Base-by-base conservation (phyloP, 2,888 invertebrate species). In the Athalia rosae region DNA sequence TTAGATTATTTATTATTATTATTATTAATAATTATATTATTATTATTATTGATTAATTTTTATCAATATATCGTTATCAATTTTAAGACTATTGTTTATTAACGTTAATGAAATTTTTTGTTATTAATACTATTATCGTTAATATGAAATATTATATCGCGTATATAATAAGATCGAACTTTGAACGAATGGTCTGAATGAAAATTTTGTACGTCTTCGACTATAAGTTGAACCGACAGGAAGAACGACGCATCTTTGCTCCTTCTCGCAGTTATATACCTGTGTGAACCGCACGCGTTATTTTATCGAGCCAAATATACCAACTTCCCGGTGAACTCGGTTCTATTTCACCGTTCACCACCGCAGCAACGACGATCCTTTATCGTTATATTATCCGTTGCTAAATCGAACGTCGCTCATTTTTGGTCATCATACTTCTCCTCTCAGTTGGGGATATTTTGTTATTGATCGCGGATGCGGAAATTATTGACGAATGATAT, bases 121-220 rank as follows among this genome's bases (percentile, higher is more conserved):
- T 58, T 66, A 15, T 50, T 9, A 43, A 56, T 69, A 56, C 13
- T 71, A 58, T 45, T 58, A 58, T 8, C 58, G 45, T 71, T 71
- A 45, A 13, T 71, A 13, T 56, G 11, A 56, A 41, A 58, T 71
- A 58, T n/a, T 58, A 43, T 71, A 71, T 71, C 56, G 58, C 43
- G 56, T 53, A 53, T 28, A 28, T 71, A 71, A 28, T 71, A 71
- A 71, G 71, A 71, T 71, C 71, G 71, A 71, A 71, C 71, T 71
- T 71, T 50, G 50, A 67, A 67, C 67, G 53, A 67, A 67, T 67
- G 71, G 71, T 71, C 71, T 71, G 71, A 71, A 71, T 58, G 11
- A 58, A 13, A 64, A 13, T 43, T 58, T 71, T 58, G 58, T 58
- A 58, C 71, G 56, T 71, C 53, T 69, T 45, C 45, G 71, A 58